Percentiles rank a stretch among this genome's conserved stretches.
Conservation (phyloP, 2,797 vertebrate genomes). For the Lutra lutra region DNA sequence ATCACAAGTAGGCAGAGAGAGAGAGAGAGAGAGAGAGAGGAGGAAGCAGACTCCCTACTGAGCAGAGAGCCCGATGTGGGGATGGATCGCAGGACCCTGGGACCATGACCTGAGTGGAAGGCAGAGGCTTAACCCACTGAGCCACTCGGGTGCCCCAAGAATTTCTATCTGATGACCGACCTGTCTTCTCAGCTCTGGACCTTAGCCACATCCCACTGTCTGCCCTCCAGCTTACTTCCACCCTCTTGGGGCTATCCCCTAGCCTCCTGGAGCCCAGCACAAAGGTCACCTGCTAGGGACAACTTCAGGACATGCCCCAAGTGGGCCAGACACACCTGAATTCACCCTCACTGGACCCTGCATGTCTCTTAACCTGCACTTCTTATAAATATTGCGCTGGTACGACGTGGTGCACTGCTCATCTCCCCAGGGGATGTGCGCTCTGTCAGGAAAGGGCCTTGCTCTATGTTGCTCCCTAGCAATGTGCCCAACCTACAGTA, state of each 20-base stretch:
- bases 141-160: no score
- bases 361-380: not conserved
- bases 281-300: not conserved
- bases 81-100: no score
- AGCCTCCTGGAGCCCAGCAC: not conserved
- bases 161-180: not conserved
- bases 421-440: not conserved
- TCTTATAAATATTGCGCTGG: not conserved
- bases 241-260: no score
- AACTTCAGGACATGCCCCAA: not conserved
- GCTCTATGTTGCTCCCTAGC: not conserved
- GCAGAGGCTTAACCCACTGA: no score
- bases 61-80: no score
- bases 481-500: not conserved
- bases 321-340: not conserved
- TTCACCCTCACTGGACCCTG: not conserved
- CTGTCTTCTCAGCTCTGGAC: not conserved
- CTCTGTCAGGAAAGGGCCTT: not conserved
- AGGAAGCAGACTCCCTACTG: no score
- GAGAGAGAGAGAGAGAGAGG: no score
- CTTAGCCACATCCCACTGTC: not conserved
- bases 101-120: no score
- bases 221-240: not conserved
- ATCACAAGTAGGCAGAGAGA: no score
- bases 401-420: not conserved